Base-by-base conservation (phyloP, 2,113 vertebrate genomes). In the Elephas maximus region DNA sequence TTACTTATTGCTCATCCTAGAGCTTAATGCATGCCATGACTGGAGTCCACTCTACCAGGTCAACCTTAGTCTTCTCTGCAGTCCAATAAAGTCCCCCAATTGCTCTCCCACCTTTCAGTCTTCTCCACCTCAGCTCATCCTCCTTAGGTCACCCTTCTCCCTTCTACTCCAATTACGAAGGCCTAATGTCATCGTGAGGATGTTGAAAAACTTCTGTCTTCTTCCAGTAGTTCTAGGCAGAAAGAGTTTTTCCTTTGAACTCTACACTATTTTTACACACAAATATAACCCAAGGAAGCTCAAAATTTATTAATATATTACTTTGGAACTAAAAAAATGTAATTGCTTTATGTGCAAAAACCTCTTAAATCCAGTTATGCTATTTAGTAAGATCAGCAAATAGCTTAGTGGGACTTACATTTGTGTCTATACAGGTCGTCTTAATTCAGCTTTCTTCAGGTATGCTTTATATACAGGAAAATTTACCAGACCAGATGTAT, bases 191-290 rank as follows among this genome's bases (percentile, higher is more conserved):
- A 80, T 37, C 53, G 79, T 21, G 24, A 78, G 3, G 26, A 86
- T 78, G 91, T 20, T 41, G 8, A 51, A 74, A 37, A 83, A 33
- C 48, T 7, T 48, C 51, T 28, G 48, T 84, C 74, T 80, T 69
- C 44, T 48, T 10, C 14, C 30, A 79, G 71, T 77, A 60, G 65
- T 48, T 60, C 6, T 24, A 65, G 24, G 20, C 24, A 91, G 44
- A 79, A 44, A 88, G 37, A 86, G 9, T 12, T 83, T 90, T 78
- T 90, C 76, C 26, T 93, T 24, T 83, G n/a, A 91, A 67, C 91
- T 88, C 30, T 87, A 26, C 62, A 57, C 23, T 48, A 57, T 71
- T 71, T 63, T 26, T 48, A 62, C 30, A 76, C 8, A 51, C 8
- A 86, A 76, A 41, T 20, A 30, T 69, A 28, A 2, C 9, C 30